These are phyloP conservation scores for Babylonia areolata DNA, from an alignment of 1,140 invertebrate species.

Conservation along the genomic window DNA sequence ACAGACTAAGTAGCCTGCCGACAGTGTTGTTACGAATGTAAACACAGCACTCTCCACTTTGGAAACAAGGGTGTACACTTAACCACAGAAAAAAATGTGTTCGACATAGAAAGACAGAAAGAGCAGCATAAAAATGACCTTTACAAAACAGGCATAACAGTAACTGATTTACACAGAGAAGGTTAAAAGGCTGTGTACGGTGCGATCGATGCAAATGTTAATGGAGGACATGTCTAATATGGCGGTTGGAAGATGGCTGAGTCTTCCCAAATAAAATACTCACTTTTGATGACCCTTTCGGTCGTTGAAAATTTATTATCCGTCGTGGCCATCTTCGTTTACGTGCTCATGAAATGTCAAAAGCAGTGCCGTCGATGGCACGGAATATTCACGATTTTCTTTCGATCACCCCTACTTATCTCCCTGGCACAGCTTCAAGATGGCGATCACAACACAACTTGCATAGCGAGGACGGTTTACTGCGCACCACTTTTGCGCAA, in stretches of 20 bases:
- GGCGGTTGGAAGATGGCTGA: conserved; percentile 59
- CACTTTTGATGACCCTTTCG: conserved; percentile 85
- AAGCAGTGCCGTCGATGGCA: conserved; percentile 67
- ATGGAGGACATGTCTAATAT: conserved; percentile 63
- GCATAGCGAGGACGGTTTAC: conserved; percentile 68
- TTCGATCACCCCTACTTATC: conserved; percentile 60
- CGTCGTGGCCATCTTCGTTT: conserved; percentile 72
- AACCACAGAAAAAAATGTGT: not conserved
- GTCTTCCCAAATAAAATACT: conserved; percentile 62
- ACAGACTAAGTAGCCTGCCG: not conserved
- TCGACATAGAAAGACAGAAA: not conserved
- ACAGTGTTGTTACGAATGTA: conserved; percentile 38
- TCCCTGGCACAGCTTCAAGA: conserved; percentile 68
- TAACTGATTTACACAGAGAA: not conserved
- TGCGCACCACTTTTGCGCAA: conserved; percentile 74
- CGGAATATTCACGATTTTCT: conserved; percentile 63
- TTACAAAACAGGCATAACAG: not conserved
- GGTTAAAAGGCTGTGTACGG: conserved; percentile 36
- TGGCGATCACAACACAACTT: conserved; percentile 76
- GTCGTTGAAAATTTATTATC: conserved; percentile 82
- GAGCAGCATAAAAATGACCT: not conserved
- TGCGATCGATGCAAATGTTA: conserved; percentile 42
- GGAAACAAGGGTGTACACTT: not conserved
- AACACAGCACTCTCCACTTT: not conserved
- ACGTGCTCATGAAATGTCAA: conserved; percentile 56